phyloP scores from a whole-genome alignment of 2,113 vertebrate species.

The Chaenogobius annularis region DNA sequence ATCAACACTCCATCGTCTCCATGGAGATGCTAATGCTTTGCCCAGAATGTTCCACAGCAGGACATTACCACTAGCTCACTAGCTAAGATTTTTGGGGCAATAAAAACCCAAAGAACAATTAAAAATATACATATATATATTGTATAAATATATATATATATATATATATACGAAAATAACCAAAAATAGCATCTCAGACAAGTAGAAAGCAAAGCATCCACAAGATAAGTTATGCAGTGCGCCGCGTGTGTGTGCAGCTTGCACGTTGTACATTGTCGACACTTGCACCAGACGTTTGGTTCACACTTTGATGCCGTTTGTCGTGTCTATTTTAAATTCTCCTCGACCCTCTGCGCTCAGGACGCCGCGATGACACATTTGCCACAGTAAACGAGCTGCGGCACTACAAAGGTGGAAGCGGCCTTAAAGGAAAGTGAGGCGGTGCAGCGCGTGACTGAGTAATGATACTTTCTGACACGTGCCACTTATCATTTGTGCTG shows the following conservation, averaged over 20 bases:
- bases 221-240: background rate
- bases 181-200: no score
- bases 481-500: background rate
- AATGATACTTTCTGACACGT: background rate
- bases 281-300: slow-evolving; percentile 29
- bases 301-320: slow-evolving; percentile 45
- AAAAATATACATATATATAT: no score
- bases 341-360: slow-evolving; percentile 36
- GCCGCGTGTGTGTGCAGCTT: background rate
- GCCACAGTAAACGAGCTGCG: slow-evolving; percentile 3
- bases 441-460: background rate
- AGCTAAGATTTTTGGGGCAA: no score
- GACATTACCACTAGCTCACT: no score
- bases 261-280: slow-evolving; percentile 12
- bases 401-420: slow-evolving; percentile 10
- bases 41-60: no score
- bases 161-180: no score
- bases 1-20: no score
- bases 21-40: no score
- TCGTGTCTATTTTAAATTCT: slow-evolving; percentile 48
- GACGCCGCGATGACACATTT: slow-evolving; percentile 13
- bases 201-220: background rate
- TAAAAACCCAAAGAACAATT: no score
- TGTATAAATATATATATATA: no score
- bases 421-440: slow-evolving; percentile 3